phyloP scores from a whole-genome alignment of 2,797 vertebrate species.

The Clarias laeviceps region DNA sequence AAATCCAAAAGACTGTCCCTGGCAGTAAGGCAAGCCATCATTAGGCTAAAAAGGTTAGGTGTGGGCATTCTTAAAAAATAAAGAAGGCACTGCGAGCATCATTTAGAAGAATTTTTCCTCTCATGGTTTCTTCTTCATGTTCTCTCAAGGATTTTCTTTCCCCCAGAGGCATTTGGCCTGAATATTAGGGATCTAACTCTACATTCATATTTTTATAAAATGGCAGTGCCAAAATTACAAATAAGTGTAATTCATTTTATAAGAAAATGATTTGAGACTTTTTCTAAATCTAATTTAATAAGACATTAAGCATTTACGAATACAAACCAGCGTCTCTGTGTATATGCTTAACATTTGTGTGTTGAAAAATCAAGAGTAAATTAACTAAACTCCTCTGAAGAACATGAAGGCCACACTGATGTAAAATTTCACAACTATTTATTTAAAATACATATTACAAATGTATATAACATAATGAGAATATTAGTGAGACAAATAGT shows the following conservation, averaged over 20 bases:
- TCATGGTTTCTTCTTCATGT: not conserved
- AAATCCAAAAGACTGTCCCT: not conserved
- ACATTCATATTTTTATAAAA: not conserved
- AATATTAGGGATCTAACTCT: not conserved
- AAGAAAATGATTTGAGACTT: too few relatives aligned
- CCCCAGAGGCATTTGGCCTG: not conserved
- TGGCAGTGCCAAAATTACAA: not conserved
- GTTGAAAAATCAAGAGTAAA: not conserved
- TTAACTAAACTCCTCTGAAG: not conserved
- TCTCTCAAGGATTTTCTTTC: not conserved
- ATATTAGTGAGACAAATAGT: not conserved
- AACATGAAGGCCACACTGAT: not conserved
- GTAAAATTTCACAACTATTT: not conserved
- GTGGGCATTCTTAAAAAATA: not conserved
- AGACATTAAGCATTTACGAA: not conserved
- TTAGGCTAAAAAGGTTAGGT: not conserved
- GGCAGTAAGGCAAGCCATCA: not conserved
- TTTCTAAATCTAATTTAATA: too few relatives aligned
- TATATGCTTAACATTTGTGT: not conserved
- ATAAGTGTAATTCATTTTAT: too few relatives aligned
- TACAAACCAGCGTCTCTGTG: not conserved
- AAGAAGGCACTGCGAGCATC: not conserved
- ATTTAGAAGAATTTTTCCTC: not conserved
- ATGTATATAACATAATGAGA: not conserved
- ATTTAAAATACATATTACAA: conserved; percentile 16